Conservation (phyloP, 2,888 invertebrate species). For the Hirtodrosophila histrioides region DNA sequence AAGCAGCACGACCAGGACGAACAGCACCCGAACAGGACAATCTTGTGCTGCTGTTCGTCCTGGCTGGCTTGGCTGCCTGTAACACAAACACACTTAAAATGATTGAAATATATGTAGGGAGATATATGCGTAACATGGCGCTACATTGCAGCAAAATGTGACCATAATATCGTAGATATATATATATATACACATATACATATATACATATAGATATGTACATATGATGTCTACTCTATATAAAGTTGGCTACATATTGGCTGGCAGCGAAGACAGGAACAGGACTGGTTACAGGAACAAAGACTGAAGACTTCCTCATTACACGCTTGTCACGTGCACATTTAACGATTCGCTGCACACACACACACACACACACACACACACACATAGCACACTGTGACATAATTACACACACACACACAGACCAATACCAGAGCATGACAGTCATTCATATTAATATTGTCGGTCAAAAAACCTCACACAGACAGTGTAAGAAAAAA, state of each 20-base stretch:
- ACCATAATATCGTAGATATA: conserved; percentile 25
- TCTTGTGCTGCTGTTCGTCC: conserved; percentile 44
- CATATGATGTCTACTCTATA: conserved; percentile 39
- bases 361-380: conserved; percentile 35
- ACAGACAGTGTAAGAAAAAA: conserved; percentile 20
- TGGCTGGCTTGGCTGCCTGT: conserved; percentile 46
- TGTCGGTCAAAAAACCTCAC: conserved; percentile 59
- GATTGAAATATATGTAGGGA: conserved; percentile 72
- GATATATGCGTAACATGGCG: conserved; percentile 71
- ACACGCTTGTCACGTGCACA: conserved; percentile 81
- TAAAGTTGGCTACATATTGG: conserved; percentile 40
- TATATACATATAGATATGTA: conserved; percentile 1
- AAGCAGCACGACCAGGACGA: conserved; percentile 2
- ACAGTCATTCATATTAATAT: conserved; percentile 77
- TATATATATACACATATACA: not conserved
- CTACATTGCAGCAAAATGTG: conserved; percentile 54
- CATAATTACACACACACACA: conserved; percentile 33
- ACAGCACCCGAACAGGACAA: conserved; percentile 28
- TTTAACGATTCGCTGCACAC: conserved; percentile 73
- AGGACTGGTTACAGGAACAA: conserved; percentile 20
- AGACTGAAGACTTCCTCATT: conserved; percentile 73
- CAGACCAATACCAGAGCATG: conserved; percentile 45
- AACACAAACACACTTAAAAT: conserved; percentile 79
- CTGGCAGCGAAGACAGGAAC: conserved; percentile 36
- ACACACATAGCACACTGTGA: conserved; percentile 22